Conservation (phyloP, 1,140 invertebrate species). For the Neodiprion pinetum region DNA sequence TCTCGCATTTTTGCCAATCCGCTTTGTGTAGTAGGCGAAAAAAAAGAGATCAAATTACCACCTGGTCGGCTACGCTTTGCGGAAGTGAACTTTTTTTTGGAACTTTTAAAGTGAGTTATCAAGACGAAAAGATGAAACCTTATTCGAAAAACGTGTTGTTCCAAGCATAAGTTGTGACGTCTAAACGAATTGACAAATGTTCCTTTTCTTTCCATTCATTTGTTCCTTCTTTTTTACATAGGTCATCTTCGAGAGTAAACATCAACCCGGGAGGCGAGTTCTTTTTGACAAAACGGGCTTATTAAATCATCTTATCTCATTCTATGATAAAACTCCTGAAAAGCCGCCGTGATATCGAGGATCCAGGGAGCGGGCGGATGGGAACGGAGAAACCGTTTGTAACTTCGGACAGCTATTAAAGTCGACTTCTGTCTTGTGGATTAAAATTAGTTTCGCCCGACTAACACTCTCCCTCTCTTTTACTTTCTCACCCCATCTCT, state of each 20-base stretch:
- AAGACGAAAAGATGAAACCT: too few species aligned
- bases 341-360: too few species aligned
- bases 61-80: not conserved
- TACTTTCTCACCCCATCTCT: not conserved
- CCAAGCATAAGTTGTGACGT: too few species aligned
- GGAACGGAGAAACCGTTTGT: slow-evolving; percentile 5
- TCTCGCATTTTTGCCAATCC: not conserved
- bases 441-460: slow-evolving; percentile 49
- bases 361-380: not conserved
- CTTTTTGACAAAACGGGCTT: not conserved
- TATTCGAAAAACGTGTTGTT: too few species aligned
- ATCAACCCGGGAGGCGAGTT: not conserved
- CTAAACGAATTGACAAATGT: too few species aligned
- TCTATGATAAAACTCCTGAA: not conserved
- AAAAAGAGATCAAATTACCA: not conserved
- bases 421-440: slow-evolving; percentile 45
- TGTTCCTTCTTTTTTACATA: too few species aligned
- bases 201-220: too few species aligned
- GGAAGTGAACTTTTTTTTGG: too few species aligned
- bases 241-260: not conserved
- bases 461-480: slow-evolving; percentile 25
- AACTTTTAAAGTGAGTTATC: too few species aligned
- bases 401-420: slow-evolving; percentile 50
- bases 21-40: not conserved
- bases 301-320: not conserved